A percentile compares a stretch with the other conserved stretches of the same genome.
Conservation (phyloP, 2,888 invertebrate species). For the Lepidocyrtoides sp. region DNA sequence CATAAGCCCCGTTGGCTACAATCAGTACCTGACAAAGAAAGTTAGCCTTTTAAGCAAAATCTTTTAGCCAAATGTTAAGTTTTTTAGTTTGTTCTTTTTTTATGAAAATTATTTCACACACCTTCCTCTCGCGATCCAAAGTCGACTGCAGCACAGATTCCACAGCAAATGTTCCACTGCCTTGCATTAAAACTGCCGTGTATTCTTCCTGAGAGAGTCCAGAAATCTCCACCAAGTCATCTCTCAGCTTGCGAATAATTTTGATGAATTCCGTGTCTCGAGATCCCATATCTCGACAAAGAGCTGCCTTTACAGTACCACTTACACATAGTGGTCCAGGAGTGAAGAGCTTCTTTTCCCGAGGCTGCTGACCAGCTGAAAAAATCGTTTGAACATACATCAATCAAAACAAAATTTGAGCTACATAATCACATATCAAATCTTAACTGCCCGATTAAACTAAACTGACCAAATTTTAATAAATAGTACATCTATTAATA, state of each 20-base stretch:
- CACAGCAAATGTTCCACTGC: conserved; percentile 87
- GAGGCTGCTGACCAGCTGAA: background rate
- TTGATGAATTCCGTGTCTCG: conserved; percentile 87
- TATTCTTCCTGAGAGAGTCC: conserved; percentile 86
- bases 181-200: conserved; percentile 87
- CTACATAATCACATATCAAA: no score
- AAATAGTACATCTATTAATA: no score
- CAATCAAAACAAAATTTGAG: no score
- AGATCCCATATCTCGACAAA: conserved; percentile 86
- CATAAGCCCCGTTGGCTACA: conserved; percentile 87
- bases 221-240: conserved; percentile 86
- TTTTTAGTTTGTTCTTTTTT: no score
- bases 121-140: conserved; percentile 86
- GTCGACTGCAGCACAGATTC: conserved; percentile 87
- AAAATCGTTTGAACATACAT: no score
- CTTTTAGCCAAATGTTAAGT: no score
- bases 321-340: conserved; percentile 87
- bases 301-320: conserved; percentile 85
- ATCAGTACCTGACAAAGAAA: conserved; percentile 86
- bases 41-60: no score
- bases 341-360: conserved; percentile 87
- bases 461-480: no score
- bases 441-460: no score
- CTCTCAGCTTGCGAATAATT: conserved; percentile 86
- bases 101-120: no score